A percentile compares a stretch with the other conserved stretches of the same genome.
Evolutionary conservation across 2,113 vertebrate genomes (phyloP).

Genomic region (Phylloscopus trochilus): DNA sequence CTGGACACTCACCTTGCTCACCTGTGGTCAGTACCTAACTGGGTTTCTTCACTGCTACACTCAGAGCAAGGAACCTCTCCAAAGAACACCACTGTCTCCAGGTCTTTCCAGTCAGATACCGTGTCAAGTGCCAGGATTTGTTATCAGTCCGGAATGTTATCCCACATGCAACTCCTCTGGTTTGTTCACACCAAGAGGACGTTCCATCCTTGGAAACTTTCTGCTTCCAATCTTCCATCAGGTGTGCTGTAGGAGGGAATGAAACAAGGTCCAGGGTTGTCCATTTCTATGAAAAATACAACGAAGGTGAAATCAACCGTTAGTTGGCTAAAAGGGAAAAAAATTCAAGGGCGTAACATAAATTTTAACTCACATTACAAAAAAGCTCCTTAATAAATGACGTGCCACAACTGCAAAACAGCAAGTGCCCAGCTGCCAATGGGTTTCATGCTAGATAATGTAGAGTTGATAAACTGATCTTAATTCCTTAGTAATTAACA

Average conservation of each 20-base stretch:
- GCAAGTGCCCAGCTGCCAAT: background rate
- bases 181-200: background rate
- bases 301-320: background rate
- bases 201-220: background rate
- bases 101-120: background rate
- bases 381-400: background rate
- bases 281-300: background rate
- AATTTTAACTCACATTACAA: background rate
- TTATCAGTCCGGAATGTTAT: background rate
- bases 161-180: background rate
- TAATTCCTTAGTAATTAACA: conserved; percentile 13
- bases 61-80: background rate
- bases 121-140: background rate
- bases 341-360: background rate
- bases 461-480: background rate
- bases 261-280: fast-evolving
- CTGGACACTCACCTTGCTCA: fast-evolving
- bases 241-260: background rate
- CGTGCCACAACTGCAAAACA: background rate
- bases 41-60: background rate
- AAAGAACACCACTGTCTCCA: background rate
- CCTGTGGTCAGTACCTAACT: background rate
- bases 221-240: background rate
- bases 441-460: background rate
- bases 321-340: background rate